These are phyloP conservation scores for Halcyon malimbica DNA, from an alignment of 2,113 vertebrate species.

Conservation along the genomic window DNA sequence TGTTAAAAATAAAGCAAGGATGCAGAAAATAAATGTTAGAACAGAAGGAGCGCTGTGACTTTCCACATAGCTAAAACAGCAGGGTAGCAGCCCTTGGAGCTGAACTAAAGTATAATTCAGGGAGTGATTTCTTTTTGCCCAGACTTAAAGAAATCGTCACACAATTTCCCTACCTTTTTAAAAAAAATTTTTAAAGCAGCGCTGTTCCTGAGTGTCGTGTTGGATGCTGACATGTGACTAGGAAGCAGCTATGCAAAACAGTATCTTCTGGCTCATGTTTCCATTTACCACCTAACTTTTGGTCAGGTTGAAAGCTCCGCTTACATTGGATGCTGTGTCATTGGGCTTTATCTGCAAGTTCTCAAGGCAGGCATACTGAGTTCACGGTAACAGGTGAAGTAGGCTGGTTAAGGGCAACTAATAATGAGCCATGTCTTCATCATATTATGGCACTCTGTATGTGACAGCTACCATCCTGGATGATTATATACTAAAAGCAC, in stretches of 20 bases:
- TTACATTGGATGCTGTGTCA: neutral
- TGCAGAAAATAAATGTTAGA: constrained; percentile 35
- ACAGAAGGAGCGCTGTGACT: neutral
- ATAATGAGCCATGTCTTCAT: neutral
- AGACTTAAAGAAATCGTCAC: neutral
- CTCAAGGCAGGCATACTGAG: neutral
- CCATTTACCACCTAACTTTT: neutral
- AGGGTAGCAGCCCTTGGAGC: neutral
- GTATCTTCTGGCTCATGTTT: neutral
- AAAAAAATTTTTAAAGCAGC: neutral
- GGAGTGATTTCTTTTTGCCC: neutral
- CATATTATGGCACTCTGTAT: neutral
- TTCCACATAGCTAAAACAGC: neutral
- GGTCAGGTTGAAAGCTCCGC: neutral
- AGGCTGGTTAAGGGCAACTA: neutral
- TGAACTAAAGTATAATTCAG: neutral
- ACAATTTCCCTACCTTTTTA: neutral
- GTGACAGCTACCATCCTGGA: neutral
- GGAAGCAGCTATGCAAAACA: neutral
- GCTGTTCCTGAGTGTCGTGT: neutral
- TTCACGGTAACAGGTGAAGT: neutral
- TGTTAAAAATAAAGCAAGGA: constrained; percentile 59
- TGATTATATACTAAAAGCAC: neutral
- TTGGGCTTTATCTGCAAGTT: neutral
- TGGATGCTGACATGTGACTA: neutral